Evolutionary conservation across 2,797 vertebrate genomes (phyloP).

Genomic region (Chaetodon trifasciatus): DNA sequence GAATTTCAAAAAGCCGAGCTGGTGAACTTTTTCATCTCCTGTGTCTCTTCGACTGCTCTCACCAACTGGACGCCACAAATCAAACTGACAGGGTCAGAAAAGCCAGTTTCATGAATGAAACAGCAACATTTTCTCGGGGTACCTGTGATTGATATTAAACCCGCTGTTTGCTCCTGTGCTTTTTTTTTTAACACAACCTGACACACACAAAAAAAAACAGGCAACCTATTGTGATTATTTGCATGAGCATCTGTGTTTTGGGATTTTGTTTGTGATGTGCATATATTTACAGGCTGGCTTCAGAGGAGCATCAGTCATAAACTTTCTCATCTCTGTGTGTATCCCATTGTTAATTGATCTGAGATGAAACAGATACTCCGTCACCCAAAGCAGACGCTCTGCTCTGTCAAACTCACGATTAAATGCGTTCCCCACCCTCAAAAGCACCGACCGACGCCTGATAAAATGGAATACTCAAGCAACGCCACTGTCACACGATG

Average conservation of each 20-base stretch:
- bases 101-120: conserved; percentile 53
- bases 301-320: conserved; percentile 31
- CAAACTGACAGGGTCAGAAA: conserved; percentile 56
- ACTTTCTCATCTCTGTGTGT: conserved; percentile 47
- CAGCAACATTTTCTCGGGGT: conserved; percentile 44
- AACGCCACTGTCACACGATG: conserved; percentile 46
- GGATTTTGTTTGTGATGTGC: conserved; percentile 47
- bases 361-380: conserved; percentile 61
- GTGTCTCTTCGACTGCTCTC: conserved; percentile 16
- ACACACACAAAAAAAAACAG: background rate
- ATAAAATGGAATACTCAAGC: conserved; percentile 77
- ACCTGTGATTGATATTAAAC: conserved; percentile 63
- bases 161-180: conserved; percentile 37
- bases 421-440: conserved; percentile 53
- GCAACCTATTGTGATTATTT: conserved; percentile 30
- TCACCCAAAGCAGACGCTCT: conserved; percentile 42
- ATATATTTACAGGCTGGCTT: conserved; percentile 54
- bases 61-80: conserved; percentile 49
- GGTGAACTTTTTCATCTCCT: conserved; percentile 47
- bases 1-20: conserved; percentile 54
- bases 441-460: conserved; percentile 51
- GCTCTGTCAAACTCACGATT: conserved; percentile 70
- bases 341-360: conserved; percentile 73
- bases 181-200: conserved; percentile 13
- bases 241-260: conserved; percentile 40